A percentile compares a stretch with the other conserved stretches of the same genome.
Evolutionary conservation across 2,797 vertebrate species (phyloP).

Genomic region (Mormyrus proboscirostris): DNA sequence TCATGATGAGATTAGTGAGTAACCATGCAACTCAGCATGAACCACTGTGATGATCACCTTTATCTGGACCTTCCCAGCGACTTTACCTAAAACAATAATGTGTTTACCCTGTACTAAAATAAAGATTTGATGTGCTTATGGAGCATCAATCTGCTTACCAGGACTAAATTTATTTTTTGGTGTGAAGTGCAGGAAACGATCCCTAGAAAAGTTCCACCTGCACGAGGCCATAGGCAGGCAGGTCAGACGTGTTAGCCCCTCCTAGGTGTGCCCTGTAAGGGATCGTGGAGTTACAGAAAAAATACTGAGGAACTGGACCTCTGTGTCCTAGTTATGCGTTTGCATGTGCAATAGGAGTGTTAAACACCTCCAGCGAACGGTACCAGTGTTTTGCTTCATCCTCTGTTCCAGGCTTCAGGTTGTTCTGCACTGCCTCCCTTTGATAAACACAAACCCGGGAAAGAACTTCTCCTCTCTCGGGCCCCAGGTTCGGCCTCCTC

Average conservation of each 20-base stretch:
- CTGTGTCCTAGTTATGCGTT: not conserved
- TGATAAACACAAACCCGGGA: not conserved
- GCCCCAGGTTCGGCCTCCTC: not conserved
- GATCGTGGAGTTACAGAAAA: not conserved
- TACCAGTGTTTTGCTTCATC: not conserved
- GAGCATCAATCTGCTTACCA: not conserved
- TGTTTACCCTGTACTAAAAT: not conserved
- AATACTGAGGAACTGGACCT: not conserved
- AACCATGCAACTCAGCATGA: not conserved
- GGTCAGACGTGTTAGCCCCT: not conserved
- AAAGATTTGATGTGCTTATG: not conserved
- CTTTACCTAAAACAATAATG: not conserved
- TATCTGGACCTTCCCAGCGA: not conserved
- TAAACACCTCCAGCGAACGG: not conserved
- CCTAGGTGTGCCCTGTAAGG: not conserved
- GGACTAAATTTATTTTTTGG: not conserved
- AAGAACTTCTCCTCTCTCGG: not conserved
- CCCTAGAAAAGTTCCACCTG: not conserved
- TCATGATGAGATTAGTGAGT: not conserved
- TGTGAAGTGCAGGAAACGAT: not conserved
- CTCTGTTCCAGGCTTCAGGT: not conserved
- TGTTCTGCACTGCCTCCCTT: not conserved
- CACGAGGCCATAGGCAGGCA: not conserved
- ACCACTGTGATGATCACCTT: not conserved
- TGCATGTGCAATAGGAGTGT: not conserved